Evolutionary conservation across 2,113 vertebrate genomes (phyloP), one percentile per base, ranked within the genome.

Genomic region (Notiomystis cincta): DNA sequence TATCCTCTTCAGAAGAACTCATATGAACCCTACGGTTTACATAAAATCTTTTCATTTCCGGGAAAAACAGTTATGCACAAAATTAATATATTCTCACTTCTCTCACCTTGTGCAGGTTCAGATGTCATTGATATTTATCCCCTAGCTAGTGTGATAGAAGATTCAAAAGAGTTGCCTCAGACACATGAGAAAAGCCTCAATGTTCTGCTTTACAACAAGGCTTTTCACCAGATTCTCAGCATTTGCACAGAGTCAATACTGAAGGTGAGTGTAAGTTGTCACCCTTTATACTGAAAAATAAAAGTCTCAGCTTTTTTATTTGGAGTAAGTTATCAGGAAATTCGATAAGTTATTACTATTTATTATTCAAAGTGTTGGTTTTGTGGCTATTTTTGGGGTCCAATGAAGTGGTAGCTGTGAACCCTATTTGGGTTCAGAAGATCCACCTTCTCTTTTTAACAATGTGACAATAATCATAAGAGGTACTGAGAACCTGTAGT

Each of bases 231-330:
- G 79, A 76, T 98, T 45, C 96, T 98, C 50, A 98, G 97, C 45
- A 88, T 98, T 94, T 98, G 98, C 88, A 97, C 98, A 58, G 96
- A 97, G 50, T 98, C 98, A 20, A 8, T 98, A 87, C 86, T 98
- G 62, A 98, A 97, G 96, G 97, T 98, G 27, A 96, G 96, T 87
- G n/a, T 47, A 70, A 65, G 14, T 9, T n/a, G 51, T 62, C 28
- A 53, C 70, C 33, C 17, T 83, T 69, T 67, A 51, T 50, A 72
- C 67, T 27, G 48, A 47, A 90, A 95, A 92, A 60, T 18, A 12
- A 37, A 84, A 72, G 60, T 33, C 12, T 42, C 42, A 62, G 18
- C 14, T 64, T 90, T 67, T 77, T 70, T 89, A 50, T 75, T 58
- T 5, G 2, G 72, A 82, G 21, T 44, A 90, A 70, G 6, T 57